Evolutionary conservation across 1,140 invertebrate genomes (phyloP), one percentile per base, ranked within the genome.

Genomic region (Polyergus mexicanus): DNA sequence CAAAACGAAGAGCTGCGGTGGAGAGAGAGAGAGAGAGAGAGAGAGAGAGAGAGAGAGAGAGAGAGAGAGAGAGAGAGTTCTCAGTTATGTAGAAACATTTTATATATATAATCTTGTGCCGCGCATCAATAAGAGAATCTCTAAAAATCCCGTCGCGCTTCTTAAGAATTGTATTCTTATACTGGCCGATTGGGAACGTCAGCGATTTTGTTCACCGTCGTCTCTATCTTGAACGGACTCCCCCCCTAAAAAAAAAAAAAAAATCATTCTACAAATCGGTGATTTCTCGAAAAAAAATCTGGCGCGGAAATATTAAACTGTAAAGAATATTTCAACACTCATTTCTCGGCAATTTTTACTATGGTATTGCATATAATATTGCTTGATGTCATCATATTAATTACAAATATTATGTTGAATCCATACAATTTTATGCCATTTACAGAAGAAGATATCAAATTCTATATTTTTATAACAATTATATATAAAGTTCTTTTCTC

Each of bases 81-180:
- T 62, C 80, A 78, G 89, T 90, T 89, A 90, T 85, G 88, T 72
- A 72, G 88, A 85, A 87, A 89, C 88, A 84, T 87, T 90, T 89
- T 80, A 89, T 86, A 84, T 80, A 89, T 86, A 84, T 86, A 78
- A 89, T 84, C 72, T 68, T 41, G 58, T 28, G 60, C 25, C 74
- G 28, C 74, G 28, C 84, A 76, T 89, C 54, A 60, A 44, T 38
- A 86, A 51, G 62, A 78, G 47, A 86, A 89, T 89, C 80, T 89
- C 35, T 54, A 88, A 86, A 89, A 88, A 89, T 76, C 76, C 72
- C 28, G 69, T 54, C 66, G 66, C 66, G 54, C 56, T 74, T 47
- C 44, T 47, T 35, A 85, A 78, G 56, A 74, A 56, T 88, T 58
- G 75, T 71, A 69, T 84, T 58, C 83, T 81, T 88, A 75, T 72